A percentile compares a stretch with the other conserved stretches of the same genome.
phyloP scores from a whole-genome alignment of 2,888 invertebrate genomes.

The Abscondita cerata region DNA sequence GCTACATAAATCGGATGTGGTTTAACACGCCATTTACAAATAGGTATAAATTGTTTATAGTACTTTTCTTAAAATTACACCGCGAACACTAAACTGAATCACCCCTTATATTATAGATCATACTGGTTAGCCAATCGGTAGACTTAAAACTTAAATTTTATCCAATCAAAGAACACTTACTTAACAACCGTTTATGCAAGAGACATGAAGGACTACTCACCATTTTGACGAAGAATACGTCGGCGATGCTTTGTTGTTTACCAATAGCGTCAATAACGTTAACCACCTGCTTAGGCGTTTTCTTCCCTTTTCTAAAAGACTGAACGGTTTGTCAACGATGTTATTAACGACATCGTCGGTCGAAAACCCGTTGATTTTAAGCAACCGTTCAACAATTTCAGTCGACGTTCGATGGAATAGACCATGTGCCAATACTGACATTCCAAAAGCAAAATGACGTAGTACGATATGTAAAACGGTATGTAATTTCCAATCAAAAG shows the following conservation, averaged over 20 bases:
- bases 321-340: conserved; percentile 22
- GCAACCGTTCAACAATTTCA: conserved; percentile 18
- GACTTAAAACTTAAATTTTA: too few species aligned
- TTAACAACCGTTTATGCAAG: too few species aligned
- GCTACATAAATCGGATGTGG: too few species aligned
- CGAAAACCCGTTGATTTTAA: conserved; percentile 12
- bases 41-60: too few species aligned
- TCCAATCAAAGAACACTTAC: too few species aligned
- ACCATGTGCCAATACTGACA: conserved; percentile 31
- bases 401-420: conserved; percentile 17
- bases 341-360: conserved; percentile 13
- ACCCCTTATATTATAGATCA: too few species aligned
- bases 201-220: too few species aligned
- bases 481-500: conserved; percentile 26
- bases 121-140: too few species aligned
- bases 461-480: conserved; percentile 27
- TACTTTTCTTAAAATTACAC: too few species aligned
- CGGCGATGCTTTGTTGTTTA: conserved; percentile 14
- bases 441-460: conserved; percentile 20
- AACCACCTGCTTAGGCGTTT: conserved; percentile 4
- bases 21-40: too few species aligned
- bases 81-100: too few species aligned
- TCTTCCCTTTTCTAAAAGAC: conserved; percentile 4
- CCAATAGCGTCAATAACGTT: conserved; percentile 20
- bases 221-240: conserved; percentile 23